Conservation (phyloP, 2,888 invertebrate species). For the Arrhopalites spinosus region DNA sequence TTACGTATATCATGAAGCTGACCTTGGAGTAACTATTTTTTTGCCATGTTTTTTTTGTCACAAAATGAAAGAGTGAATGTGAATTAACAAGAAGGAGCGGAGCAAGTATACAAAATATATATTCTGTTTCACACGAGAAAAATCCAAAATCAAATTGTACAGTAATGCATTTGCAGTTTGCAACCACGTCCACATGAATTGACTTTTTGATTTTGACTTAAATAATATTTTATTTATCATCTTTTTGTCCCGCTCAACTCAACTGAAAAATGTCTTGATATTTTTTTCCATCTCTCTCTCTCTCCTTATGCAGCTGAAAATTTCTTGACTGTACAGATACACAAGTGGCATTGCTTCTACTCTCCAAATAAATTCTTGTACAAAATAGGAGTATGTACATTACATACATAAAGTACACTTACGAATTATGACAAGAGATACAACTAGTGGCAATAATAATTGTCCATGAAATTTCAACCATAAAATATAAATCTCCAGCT, state of each 20-base stretch:
- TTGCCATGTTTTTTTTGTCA: conserved; percentile 4
- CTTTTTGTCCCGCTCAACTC: neutral
- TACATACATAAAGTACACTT: neutral
- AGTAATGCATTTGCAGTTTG: no score
- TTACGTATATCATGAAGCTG: conserved; percentile 20
- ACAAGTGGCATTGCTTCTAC: neutral
- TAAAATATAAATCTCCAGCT: no score
- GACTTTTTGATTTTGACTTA: neutral
- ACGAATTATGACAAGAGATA: no score
- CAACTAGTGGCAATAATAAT: neutral
- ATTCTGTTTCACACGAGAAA: no score
- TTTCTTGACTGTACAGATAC: no score
- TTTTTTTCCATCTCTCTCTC: neutral
- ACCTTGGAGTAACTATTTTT: conserved; percentile 33
- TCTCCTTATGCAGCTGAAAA: no score
- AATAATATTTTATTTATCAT: conserved; percentile 11
- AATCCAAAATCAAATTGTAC: no score
- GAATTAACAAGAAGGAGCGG: neutral
- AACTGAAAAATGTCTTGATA: conserved; percentile 6
- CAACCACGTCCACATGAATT: no score
- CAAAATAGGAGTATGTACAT: no score
- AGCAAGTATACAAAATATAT: neutral
- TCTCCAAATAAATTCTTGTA: neutral
- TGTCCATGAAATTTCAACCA: conserved; percentile 4
- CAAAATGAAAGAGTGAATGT: neutral